These are phyloP conservation scores for Thelaira solivaga DNA, from an alignment of 2,888 invertebrate genomes.

Conservation along the genomic window DNA sequence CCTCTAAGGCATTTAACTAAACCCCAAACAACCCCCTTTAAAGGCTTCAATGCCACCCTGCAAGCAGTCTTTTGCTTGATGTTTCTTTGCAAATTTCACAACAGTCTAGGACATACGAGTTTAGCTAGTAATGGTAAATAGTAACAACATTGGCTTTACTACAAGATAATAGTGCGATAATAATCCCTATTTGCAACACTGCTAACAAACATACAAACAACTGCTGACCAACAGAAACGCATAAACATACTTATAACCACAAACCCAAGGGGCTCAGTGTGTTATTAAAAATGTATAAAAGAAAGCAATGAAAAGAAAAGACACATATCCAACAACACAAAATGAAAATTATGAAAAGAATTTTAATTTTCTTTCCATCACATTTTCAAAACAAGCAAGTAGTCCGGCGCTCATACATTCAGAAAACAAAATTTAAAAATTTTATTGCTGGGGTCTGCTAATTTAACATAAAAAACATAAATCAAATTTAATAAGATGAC, in stretches of 20 bases:
- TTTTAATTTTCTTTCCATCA: slow-evolving; percentile 22
- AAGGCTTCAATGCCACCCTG: background rate
- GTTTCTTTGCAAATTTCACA: slow-evolving; percentile 8
- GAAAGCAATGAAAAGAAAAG: too few species aligned
- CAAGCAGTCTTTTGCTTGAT: background rate
- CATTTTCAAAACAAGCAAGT: background rate
- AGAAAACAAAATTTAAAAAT: too few species aligned
- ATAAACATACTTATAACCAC: background rate
- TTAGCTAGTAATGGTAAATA: slow-evolving; percentile 13
- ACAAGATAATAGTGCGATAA: slow-evolving; percentile 58
- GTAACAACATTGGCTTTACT: slow-evolving; percentile 45
- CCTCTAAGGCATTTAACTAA: slow-evolving; percentile 1
- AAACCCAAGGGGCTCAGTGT: slow-evolving; percentile 7
- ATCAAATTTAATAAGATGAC: too few species aligned
- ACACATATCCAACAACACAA: too few species aligned
- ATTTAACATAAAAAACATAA: too few species aligned
- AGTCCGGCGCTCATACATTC: background rate
- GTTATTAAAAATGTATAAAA: slow-evolving; percentile 4
- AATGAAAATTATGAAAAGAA: slow-evolving; percentile 2
- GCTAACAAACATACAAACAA: background rate
- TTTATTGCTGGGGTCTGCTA: too few species aligned
- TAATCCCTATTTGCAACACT: slow-evolving; percentile 52
- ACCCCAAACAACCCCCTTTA: background rate
- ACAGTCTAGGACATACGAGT: slow-evolving; percentile 9
- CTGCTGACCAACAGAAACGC: background rate